These are phyloP conservation scores for Pelusios castaneus DNA, from an alignment of 2,113 vertebrate genomes.

Conservation along the genomic window DNA sequence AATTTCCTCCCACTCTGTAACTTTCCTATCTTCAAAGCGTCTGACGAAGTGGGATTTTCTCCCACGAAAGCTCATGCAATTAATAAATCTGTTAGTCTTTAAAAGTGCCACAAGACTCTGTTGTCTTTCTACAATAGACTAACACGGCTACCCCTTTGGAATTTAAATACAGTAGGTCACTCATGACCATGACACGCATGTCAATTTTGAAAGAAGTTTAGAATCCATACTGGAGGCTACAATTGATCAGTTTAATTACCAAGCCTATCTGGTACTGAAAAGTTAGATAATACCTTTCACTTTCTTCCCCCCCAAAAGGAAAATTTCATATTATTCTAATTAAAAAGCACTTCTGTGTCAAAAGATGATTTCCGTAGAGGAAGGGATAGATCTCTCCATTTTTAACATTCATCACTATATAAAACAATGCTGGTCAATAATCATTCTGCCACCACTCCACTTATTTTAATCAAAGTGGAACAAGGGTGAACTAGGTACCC, in stretches of 20 bases:
- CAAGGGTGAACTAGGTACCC: neutral
- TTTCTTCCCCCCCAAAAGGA: fast-evolving
- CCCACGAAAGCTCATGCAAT: no score
- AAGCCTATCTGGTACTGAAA: neutral
- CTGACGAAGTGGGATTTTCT: no score
- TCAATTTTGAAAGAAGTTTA: neutral
- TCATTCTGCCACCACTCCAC: neutral
- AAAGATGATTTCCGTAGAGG: neutral
- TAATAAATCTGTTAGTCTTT: no score
- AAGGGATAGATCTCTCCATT: neutral
- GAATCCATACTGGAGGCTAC: neutral
- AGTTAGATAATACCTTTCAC: neutral
- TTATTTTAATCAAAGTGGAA: neutral
- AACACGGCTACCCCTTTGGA: no score
- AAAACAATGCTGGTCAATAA: neutral
- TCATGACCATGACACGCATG: neutral
- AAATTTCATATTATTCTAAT: neutral
- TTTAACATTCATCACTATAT: neutral
- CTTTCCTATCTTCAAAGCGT: no score
- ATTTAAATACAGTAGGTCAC: no score
- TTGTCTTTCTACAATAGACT: no score
- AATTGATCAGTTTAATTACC: neutral
- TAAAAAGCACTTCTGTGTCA: neutral
- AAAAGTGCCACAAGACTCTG: no score
- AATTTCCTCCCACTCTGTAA: no score